Evolutionary conservation across 2,797 vertebrate species (phyloP).

Genomic region (Cyclopterus lumpus): DNA sequence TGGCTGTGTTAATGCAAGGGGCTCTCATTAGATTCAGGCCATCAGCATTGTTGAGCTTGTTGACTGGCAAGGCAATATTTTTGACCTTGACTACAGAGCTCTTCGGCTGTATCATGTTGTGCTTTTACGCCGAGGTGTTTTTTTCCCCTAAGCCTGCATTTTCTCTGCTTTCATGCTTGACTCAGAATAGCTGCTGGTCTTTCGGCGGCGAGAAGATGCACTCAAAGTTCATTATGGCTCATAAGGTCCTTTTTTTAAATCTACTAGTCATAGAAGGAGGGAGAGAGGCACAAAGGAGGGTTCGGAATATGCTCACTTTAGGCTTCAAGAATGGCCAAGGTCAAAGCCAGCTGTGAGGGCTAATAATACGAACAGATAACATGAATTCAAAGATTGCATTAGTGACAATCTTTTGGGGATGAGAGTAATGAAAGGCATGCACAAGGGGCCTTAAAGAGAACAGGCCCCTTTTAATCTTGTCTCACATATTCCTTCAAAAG

Average conservation of each 20-base stretch:
- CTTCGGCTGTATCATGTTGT: conserved; percentile 75
- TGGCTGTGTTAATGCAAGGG: conserved; percentile 52
- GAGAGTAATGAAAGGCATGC: conserved; percentile 62
- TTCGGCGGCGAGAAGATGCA: conserved; percentile 4
- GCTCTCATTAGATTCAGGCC: conserved; percentile 65
- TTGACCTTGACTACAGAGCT: conserved; percentile 69
- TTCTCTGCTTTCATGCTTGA: conserved; percentile 57
- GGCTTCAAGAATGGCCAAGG: conserved; percentile 76
- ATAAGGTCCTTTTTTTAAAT: conserved; percentile 53
- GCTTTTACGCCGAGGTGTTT: conserved; percentile 62
- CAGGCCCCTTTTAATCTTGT: conserved; percentile 50
- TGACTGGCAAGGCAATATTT: conserved; percentile 78
- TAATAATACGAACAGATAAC: conserved; percentile 71
- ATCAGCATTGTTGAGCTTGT: conserved; percentile 74
- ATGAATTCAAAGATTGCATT: conserved; percentile 72
- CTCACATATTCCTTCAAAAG: conserved; percentile 34
- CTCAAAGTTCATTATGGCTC: conserved; percentile 42
- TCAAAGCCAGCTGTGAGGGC: conserved; percentile 69
- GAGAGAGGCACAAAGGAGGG: conserved; percentile 50
- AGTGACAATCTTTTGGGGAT: conserved; percentile 64
- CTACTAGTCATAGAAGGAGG: conserved; percentile 27
- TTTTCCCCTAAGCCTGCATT: conserved; percentile 63
- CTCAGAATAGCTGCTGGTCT: conserved; percentile 38
- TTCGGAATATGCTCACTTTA: conserved; percentile 62
- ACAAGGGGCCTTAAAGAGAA: conserved; percentile 51